Percentiles rank a stretch among this genome's conserved stretches.
Evolutionary conservation across 2,113 vertebrate genomes (phyloP).

Genomic region (Micronycteris hirsuta): DNA sequence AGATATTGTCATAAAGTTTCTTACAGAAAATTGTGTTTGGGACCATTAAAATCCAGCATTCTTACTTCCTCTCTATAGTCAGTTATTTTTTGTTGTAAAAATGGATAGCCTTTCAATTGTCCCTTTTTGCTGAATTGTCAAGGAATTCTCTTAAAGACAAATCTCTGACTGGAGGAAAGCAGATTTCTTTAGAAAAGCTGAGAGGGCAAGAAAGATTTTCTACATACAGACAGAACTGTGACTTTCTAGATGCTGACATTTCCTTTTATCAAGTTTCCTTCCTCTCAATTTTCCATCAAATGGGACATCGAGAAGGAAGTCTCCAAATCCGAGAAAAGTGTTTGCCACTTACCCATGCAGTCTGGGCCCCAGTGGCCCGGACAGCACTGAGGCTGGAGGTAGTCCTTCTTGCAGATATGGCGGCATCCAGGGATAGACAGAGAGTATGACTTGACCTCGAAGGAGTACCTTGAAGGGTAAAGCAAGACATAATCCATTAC

Average conservation of each 20-base stretch:
- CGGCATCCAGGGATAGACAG: slow-evolving; percentile 78
- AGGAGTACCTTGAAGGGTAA: slow-evolving; percentile 71
- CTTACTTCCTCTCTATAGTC: not conserved
- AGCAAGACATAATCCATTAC: not conserved
- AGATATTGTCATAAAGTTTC: not conserved
- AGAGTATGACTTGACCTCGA: slow-evolving; percentile 56
- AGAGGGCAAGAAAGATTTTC: not conserved
- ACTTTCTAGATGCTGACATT: not conserved
- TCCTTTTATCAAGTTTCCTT: not conserved
- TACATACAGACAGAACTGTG: not conserved
- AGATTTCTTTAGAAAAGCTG: slow-evolving; percentile 14
- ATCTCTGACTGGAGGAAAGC: not conserved
- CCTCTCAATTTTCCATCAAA: not conserved
- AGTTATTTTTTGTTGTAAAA: not conserved
- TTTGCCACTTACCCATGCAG: slow-evolving; percentile 79
- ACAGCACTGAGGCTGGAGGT: slow-evolving; percentile 78
- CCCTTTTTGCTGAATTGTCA: slow-evolving; percentile 11
- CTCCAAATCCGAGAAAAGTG: not conserved
- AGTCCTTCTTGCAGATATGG: slow-evolving; percentile 69
- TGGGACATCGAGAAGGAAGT: not conserved
- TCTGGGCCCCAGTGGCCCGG: slow-evolving; percentile 83
- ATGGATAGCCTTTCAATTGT: not conserved
- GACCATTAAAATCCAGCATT: not conserved
- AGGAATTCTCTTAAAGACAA: not conserved
- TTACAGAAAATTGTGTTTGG: not conserved